Conservation (phyloP, 2,888 invertebrate genomes). For the Enchytraeus crypticus region DNA sequence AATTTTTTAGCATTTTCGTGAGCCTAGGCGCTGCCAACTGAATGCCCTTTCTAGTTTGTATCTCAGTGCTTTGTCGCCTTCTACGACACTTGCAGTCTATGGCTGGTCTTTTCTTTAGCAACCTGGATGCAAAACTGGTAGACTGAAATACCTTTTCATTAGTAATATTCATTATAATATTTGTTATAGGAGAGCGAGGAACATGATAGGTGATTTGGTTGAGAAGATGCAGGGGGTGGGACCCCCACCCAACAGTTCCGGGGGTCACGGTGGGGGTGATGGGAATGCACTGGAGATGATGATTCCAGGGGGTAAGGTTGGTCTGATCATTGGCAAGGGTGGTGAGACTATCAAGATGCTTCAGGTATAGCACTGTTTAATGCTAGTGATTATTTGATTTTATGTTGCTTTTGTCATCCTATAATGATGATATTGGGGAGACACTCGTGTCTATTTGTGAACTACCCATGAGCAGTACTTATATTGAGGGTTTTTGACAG, state of each 20-base stretch:
- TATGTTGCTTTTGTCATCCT: background rate
- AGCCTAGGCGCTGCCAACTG: too few species aligned
- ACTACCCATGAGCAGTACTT: too few species aligned
- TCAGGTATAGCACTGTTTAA: constrained; percentile 42
- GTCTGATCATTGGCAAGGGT: constrained; percentile 93
- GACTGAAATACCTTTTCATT: too few species aligned
- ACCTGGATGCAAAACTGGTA: too few species aligned
- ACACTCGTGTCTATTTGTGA: too few species aligned
- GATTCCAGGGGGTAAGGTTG: constrained; percentile 94
- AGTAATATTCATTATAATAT: background rate
- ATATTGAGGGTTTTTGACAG: too few species aligned
- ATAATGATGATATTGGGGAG: background rate
- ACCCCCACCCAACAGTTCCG: background rate
- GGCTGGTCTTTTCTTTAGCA: too few species aligned
- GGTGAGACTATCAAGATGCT: constrained; percentile 94
- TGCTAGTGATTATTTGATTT: background rate
- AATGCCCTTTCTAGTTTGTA: too few species aligned
- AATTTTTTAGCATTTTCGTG: too few species aligned
- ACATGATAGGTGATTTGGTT: constrained; percentile 7
- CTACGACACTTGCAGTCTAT: too few species aligned
- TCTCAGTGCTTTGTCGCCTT: too few species aligned
- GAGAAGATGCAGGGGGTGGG: constrained; percentile 7
- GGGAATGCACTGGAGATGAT: constrained; percentile 65
- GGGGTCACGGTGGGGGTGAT: background rate
- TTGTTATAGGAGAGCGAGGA: constrained; percentile 8